phyloP scores from a whole-genome alignment of 2,113 vertebrate genomes.

The Nothoprocta pentlandii region DNA sequence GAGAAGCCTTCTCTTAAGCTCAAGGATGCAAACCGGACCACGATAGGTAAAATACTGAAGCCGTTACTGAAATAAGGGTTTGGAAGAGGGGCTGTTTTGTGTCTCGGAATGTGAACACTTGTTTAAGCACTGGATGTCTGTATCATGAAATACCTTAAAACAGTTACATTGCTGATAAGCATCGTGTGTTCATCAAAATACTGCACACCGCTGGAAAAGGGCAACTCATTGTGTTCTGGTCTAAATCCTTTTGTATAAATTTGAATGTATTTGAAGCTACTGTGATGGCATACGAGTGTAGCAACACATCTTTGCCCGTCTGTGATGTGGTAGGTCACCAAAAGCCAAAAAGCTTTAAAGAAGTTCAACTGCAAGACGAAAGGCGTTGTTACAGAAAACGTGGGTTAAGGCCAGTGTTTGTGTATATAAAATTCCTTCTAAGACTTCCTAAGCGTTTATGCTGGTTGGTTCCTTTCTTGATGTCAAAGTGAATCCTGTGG shows the following conservation, averaged over 20 bases:
- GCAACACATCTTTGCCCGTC: background rate
- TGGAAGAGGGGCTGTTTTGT: background rate
- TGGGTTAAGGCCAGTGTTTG: constrained; percentile 77
- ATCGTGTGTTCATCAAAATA: background rate
- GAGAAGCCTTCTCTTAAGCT: constrained; percentile 81
- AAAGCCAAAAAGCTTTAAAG: background rate
- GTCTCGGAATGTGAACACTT: constrained; percentile 29
- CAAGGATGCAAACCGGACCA: constrained; percentile 74
- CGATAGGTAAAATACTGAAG: constrained; percentile 80
- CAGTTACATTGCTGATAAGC: background rate
- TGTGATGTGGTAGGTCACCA: background rate
- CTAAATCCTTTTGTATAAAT: constrained; percentile 17
- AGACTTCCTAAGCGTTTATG: constrained; percentile 45
- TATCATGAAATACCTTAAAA: constrained; percentile 9
- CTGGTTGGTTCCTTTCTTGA: constrained; percentile 44
- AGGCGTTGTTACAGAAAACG: constrained; percentile 15
- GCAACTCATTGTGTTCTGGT: background rate
- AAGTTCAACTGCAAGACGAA: background rate
- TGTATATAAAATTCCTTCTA: constrained; percentile 53
- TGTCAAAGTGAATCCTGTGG: constrained; percentile 38
- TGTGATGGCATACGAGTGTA: background rate
- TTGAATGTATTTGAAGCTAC: constrained; percentile 47
- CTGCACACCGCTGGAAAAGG: background rate
- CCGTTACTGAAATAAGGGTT: constrained; percentile 84
- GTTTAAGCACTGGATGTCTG: constrained; percentile 27